These are phyloP conservation scores for Cololabis saira DNA, from an alignment of 2,113 vertebrate genomes.

Conservation along the genomic window DNA sequence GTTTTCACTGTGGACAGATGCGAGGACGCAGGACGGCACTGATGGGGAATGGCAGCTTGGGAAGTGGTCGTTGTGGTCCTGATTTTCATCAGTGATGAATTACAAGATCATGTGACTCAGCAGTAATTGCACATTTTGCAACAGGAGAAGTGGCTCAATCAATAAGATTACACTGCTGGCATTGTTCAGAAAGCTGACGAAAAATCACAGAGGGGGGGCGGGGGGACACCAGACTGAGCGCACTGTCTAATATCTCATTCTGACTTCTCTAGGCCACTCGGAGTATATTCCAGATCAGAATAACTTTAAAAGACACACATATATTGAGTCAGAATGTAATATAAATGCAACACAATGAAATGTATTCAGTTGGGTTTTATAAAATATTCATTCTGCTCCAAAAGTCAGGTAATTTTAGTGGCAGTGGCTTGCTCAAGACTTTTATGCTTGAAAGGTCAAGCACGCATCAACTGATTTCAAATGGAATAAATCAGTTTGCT, in stretches of 20 bases:
- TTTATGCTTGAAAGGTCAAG: slow-evolving; percentile 17
- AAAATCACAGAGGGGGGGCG: slow-evolving; percentile 1
- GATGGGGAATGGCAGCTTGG: slow-evolving; percentile 34
- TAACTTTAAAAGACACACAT: too few species aligned
- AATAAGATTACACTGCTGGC: slow-evolving; percentile 38
- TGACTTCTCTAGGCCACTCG: slow-evolving; percentile 21
- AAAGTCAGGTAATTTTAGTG: slow-evolving; percentile 1
- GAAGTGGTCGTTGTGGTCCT: slow-evolving; percentile 12
- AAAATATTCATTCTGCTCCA: slow-evolving; percentile 5
- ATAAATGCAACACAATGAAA: slow-evolving; percentile 16
- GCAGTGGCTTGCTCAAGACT: neutral
- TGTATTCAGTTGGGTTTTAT: neutral
- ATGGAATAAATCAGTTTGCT: slow-evolving; percentile 16
- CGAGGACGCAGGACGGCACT: slow-evolving; percentile 58
- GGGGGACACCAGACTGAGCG: slow-evolving; percentile 28
- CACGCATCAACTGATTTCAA: slow-evolving; percentile 20
- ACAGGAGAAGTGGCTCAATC: slow-evolving; percentile 38
- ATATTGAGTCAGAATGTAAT: slow-evolving; percentile 11
- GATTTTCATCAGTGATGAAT: slow-evolving; percentile 33
- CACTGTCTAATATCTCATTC: neutral
- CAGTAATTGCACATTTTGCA: slow-evolving; percentile 35
- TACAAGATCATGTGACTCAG: slow-evolving; percentile 36
- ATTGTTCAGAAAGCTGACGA: slow-evolving; percentile 49
- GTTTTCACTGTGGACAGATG: slow-evolving; percentile 72
- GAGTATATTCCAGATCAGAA: slow-evolving; percentile 21